Base-by-base conservation (phyloP, 2,888 invertebrate genomes). In the Mythimna ferrago region DNA sequence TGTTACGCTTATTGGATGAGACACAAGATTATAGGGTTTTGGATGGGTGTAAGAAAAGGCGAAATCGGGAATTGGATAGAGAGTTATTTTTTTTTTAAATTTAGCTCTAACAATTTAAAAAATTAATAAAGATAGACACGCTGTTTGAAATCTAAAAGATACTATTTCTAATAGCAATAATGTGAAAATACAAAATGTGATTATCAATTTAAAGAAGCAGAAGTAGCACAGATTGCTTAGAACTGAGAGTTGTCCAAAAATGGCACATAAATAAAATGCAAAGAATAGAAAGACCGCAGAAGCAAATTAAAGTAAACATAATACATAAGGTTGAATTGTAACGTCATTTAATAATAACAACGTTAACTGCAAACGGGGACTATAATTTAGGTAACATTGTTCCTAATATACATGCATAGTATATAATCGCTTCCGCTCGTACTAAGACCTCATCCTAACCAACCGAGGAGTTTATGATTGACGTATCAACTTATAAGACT, bases 401-500 rank as follows among this genome's bases (percentile, higher is more conserved):
- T 11, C 21, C 9, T 21, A 11, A 56, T 35, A 48, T 16, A 16
- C 48, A 2, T 48, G 48, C 14, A 16, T 6, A 19, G 9, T 14
- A n/a, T 14, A n/a, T 11, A 48, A 66, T 72, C 83, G 74, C 81
- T 75, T 2, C 21, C 64, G 62, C 72, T 16, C 61, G 6, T 56
- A 56, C 7, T 2, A 38, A 26, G 16, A 1, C 21, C 63, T 9
- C 61, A 44, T 2, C 62, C 63, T 58, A 74, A 78, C 63, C 3
- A 1, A 70, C 19, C 60, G 63, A 51, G 58, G 44, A 65, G 73
- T 60, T 79, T 83, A 83, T 85, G 86, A 86, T 86, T 86, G 85
- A 84, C 85, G 66, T 86, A 86, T 83, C 80, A 80, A 73, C 54
- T 71, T 78, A 71, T 80, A 79, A 73, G 76, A 77, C 72, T 69